Base-by-base conservation (phyloP, 37 sponge, comb jelly and placozoan genomes). In the Hormiphora californensis region DNA sequence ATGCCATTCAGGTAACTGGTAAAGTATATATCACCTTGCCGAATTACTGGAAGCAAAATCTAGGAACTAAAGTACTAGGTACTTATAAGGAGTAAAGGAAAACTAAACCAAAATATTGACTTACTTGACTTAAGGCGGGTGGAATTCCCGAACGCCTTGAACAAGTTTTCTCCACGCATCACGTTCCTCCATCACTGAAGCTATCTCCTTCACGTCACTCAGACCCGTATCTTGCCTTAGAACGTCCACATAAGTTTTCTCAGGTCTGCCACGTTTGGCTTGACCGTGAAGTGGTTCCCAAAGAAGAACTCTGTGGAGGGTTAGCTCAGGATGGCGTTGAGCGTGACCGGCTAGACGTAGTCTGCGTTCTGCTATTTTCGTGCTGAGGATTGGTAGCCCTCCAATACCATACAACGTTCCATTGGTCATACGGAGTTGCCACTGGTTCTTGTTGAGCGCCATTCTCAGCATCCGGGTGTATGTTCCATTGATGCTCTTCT, bases 391-490 rank as follows among this genome's bases (percentile, higher is more conserved):
- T 57, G 61, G 3, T 15, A 23, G 7, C 7, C 5, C 30, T 21
- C n/a, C 30, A 12, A 28, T 15, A 4, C 61, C 61, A 57, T 57
- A 57, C 17, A 57, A 23, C 27, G n/a, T 30, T 57, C 27, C 3
- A 30, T 57, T 57, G 61, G 23, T 57, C n/a, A 28, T 57, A 30
- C 23, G 61, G 30, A 19, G 61, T 30, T 57, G n/a, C 61, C 61
- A 57, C n/a, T n/a, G n/a, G n/a, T 57, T 30, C n/a, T 28, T 12
- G n/a, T 57, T 57, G 5, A 57, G 61, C 7, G 61, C 61, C 61
- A 15, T 57, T 30, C 61, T 57, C 27, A 57, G 61, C 61, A 57
- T 57, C n/a, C 61, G n/a, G 23, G 61, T 57, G 61, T 57, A 57
- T 5, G 30, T 28, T 5, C 61, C 61, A 57, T 57, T 30, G 27